A percentile compares a stretch with the other conserved stretches of the same genome.
Conservation (phyloP, 64 coral and sea anemone species). For the Anthopleura sola region DNA sequence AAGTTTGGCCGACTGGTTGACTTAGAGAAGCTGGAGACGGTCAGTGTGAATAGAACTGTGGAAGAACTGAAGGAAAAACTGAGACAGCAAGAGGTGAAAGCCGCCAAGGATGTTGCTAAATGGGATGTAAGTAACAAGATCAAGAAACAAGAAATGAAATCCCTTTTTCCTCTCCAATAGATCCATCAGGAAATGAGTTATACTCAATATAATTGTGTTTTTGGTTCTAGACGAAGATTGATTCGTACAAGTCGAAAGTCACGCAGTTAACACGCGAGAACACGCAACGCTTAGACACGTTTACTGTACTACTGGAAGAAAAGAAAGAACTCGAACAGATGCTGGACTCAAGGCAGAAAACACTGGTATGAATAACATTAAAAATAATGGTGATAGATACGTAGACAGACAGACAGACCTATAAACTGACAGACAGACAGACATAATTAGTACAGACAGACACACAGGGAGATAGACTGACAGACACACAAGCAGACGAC, state of each 20-base stretch:
- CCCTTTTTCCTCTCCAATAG: too few relatives aligned
- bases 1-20: constrained; percentile 96
- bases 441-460: too few relatives aligned
- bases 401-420: not conserved
- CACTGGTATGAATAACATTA: constrained; percentile 50
- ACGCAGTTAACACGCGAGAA: constrained; percentile 90
- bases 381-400: not conserved
- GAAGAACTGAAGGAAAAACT: constrained; percentile 97
- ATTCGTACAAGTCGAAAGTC: constrained; percentile 79
- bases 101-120: constrained; percentile 67
- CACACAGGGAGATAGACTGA: too few relatives aligned
- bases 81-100: constrained; percentile 72
- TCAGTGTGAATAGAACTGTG: constrained; percentile 89
- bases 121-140: constrained; percentile 72
- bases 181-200: too few relatives aligned
- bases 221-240: constrained; percentile 68
- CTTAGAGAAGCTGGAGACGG: constrained; percentile 87
- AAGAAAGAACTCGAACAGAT: constrained; percentile 90
- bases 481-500: too few relatives aligned
- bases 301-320: constrained; percentile 79
- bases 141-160: too few relatives aligned
- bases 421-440: not conserved
- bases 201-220: not conserved
- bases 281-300: constrained; percentile 88
- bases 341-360: constrained; percentile 91